Evolutionary conservation across 1,140 invertebrate genomes (phyloP), one percentile per base, ranked within the genome.

Genomic region (Drosophila nigrodunni): DNA sequence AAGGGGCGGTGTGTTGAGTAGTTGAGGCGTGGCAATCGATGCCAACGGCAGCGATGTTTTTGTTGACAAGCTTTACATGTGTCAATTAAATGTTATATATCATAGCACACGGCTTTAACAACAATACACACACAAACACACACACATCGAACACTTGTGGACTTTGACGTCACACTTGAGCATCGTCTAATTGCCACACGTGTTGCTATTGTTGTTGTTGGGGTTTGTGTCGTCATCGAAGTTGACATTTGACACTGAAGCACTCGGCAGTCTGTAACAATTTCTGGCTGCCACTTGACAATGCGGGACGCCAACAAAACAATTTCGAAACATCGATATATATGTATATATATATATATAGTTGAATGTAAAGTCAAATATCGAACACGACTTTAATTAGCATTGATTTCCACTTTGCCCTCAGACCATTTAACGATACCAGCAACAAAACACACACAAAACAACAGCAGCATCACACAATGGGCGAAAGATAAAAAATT

Each of bases 61-160:
- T 87, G 83, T 83, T 87, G 83, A 87, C 83, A 88, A 83, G 83
- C 64, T 72, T 50, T 78, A 82, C 83, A 87, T 78, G 78, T 87
- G 83, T 87, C 83, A 88, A 87, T 88, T 87, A 88, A 89, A 78
- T 83, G 85, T 87, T 87, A 80, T 87, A 87, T 87, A 89, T 80
- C 74, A 81, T 88, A 72, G 67, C 77, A 80, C 50, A 76, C 66
- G 55, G 60, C 49, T 30, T 30, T 4, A 30, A 30, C 25, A 30
- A 30, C 25, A 30, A 67, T 49, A 49, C 57, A 66, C 47, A 50
- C 59, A 11, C 11, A 64, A 25, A 49, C 25, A 41, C 34, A 55
- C n/a, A 60, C 49, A 21, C 7, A 57, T 25, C 54, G 21, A 30
- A 44, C 50, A 72, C 62, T 54, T 61, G 44, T 55, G 43, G 9